A percentile compares a stretch with the other conserved stretches of the same genome.
Conservation (phyloP, 2,797 vertebrate genomes). For the Glossophaga mutica region DNA sequence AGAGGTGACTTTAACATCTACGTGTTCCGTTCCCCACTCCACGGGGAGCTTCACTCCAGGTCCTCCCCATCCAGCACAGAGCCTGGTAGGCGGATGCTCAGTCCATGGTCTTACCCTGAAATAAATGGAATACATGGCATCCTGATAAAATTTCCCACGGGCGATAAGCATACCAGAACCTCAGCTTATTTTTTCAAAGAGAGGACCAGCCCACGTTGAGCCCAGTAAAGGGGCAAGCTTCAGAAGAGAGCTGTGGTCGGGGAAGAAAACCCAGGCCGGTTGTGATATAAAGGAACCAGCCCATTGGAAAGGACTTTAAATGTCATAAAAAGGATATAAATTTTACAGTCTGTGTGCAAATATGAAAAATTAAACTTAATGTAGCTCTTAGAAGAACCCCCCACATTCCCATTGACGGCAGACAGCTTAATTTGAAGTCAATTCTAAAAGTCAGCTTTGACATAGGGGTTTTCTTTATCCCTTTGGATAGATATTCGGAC, state of each 20-base stretch:
- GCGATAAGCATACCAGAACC: background rate
- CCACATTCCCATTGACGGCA: background rate
- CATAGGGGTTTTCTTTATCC: background rate
- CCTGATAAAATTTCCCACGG: background rate
- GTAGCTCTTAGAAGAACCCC: background rate
- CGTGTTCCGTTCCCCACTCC: background rate
- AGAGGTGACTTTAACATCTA: background rate
- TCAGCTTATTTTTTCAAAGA: background rate
- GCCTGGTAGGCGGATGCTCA: background rate
- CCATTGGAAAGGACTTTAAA: background rate
- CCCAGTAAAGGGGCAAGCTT: background rate
- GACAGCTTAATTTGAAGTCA: background rate
- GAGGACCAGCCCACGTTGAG: background rate
- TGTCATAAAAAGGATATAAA: background rate
- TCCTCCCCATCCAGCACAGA: background rate
- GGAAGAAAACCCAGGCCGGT: background rate
- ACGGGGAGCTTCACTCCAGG: background rate
- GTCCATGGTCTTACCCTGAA: background rate
- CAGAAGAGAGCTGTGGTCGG: background rate
- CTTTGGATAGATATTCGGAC: background rate
- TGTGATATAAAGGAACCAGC: background rate
- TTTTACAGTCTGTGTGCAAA: background rate
- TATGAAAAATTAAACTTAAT: background rate
- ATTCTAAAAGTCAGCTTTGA: background rate
- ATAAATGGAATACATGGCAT: background rate